These are phyloP conservation scores for Amphibalanus amphitrite DNA, from an alignment of 1,140 invertebrate genomes.

Conservation along the genomic window DNA sequence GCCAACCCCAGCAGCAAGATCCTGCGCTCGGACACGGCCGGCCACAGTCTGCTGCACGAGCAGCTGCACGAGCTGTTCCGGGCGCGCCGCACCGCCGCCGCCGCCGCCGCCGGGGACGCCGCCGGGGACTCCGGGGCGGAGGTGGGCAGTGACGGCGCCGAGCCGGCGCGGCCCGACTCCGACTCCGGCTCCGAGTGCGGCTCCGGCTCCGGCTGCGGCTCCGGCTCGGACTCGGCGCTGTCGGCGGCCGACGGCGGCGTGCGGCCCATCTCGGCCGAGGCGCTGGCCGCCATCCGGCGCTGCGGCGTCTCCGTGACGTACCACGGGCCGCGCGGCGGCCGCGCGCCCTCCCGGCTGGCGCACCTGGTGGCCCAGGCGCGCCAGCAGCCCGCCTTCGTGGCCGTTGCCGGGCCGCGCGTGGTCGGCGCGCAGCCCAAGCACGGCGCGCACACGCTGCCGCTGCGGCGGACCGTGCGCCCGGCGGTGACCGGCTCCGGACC, in stretches of 20 bases:
- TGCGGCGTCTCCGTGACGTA: neutral
- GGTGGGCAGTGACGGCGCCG: neutral
- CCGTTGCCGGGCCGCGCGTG: neutral
- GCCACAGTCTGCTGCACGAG: neutral
- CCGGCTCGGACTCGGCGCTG: neutral
- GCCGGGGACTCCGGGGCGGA: neutral
- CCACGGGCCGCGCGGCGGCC: neutral
- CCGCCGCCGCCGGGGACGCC: too few species aligned
- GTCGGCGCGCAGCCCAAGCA: neutral
- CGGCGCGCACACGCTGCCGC: neutral
- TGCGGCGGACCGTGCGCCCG: too few species aligned
- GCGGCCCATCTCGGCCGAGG: neutral
- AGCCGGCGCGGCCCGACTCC: neutral
- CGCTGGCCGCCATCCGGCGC: neutral
- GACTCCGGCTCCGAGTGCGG: neutral
- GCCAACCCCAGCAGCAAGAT: constrained; percentile 25
- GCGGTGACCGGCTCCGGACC: too few species aligned
- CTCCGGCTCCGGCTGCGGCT: too few species aligned
- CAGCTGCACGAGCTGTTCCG: neutral
- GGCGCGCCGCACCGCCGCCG: too few species aligned
- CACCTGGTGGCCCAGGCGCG: neutral
- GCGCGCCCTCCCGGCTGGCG: neutral
- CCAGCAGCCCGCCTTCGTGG: neutral
- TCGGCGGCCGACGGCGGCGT: too few species aligned
- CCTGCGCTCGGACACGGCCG: constrained; percentile 19